Percentiles rank a stretch among this genome's conserved stretches.
Evolutionary conservation across 2,797 vertebrate genomes (phyloP).

Genomic region (Vespertilio murinus): DNA sequence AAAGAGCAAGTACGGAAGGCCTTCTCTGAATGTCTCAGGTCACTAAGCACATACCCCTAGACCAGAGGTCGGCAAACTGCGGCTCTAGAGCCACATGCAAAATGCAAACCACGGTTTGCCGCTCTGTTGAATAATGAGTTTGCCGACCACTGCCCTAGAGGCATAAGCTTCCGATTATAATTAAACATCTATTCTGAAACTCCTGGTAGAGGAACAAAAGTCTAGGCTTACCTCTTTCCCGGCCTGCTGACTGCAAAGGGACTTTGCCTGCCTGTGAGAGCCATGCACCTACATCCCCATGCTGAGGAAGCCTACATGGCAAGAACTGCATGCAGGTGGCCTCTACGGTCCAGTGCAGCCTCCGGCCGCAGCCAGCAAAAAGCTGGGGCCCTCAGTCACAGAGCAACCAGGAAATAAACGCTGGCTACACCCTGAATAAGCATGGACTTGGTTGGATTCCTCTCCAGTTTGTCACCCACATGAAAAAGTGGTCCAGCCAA

Average conservation of each 20-base stretch:
- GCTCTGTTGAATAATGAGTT: no score
- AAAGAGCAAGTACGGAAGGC: background rate
- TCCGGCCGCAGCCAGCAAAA: background rate
- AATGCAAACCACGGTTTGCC: no score
- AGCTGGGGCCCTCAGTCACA: background rate
- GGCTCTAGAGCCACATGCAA: no score
- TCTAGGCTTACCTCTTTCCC: background rate
- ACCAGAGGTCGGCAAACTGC: no score
- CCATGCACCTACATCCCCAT: no score
- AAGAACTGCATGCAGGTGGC: background rate
- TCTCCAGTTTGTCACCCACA: background rate
- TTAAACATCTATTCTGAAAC: conserved; percentile 53
- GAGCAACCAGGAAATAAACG: background rate
- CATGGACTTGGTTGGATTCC: background rate
- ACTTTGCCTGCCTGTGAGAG: background rate
- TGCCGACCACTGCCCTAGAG: background rate
- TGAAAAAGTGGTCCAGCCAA: background rate
- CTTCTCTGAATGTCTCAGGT: background rate
- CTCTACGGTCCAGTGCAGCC: background rate
- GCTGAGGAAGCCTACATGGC: background rate
- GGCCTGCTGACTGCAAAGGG: background rate
- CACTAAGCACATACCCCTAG: background rate
- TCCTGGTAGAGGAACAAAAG: background rate
- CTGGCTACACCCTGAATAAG: background rate
- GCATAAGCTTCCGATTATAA: conserved; percentile 40